A percentile compares a stretch with the other conserved stretches of the same genome.
These are phyloP conservation scores for Thelaira solivaga DNA, from an alignment of 2,888 invertebrate species.

Conservation along the genomic window DNA sequence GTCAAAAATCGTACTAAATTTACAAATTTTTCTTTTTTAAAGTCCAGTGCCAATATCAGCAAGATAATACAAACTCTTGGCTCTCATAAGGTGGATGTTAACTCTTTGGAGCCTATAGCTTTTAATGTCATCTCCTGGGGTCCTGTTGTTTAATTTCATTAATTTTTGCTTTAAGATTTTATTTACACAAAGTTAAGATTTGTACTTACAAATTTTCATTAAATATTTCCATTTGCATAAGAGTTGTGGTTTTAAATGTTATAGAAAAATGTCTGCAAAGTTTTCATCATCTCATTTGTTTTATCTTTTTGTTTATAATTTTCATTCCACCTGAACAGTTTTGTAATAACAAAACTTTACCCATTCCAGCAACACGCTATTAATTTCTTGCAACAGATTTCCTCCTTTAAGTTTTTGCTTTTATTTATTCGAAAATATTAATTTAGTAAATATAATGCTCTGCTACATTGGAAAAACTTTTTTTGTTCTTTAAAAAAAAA, in stretches of 20 bases:
- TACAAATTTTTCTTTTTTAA: background rate
- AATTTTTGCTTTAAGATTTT: background rate
- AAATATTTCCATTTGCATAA: no score
- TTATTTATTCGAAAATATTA: slow-evolving; percentile 33
- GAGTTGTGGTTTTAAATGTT: slow-evolving; percentile 8
- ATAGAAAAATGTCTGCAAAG: slow-evolving; percentile 50
- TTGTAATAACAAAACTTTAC: background rate
- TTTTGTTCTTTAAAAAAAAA: no score
- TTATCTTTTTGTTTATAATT: background rate
- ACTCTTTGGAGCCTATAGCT: slow-evolving; percentile 66
- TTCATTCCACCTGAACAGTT: slow-evolving; percentile 33
- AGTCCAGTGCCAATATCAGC: slow-evolving; percentile 62
- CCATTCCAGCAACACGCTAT: slow-evolving; percentile 1
- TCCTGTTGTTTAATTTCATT: slow-evolving; percentile 52
- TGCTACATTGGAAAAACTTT: no score
- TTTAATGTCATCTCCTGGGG: slow-evolving; percentile 72
- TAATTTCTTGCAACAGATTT: slow-evolving; percentile 19
- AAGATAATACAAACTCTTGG: slow-evolving; percentile 65
- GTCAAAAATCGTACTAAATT: no score
- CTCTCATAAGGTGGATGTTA: slow-evolving; percentile 67
- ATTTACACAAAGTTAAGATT: background rate
- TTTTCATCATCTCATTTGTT: slow-evolving; percentile 19
- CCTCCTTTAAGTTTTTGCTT: background rate
- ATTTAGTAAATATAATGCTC: no score
- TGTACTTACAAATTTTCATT: background rate